Percentiles rank a stretch among this genome's conserved stretches.
Evolutionary conservation across 2,888 invertebrate species (phyloP).

Genomic region (Oscheius sp.): DNA sequence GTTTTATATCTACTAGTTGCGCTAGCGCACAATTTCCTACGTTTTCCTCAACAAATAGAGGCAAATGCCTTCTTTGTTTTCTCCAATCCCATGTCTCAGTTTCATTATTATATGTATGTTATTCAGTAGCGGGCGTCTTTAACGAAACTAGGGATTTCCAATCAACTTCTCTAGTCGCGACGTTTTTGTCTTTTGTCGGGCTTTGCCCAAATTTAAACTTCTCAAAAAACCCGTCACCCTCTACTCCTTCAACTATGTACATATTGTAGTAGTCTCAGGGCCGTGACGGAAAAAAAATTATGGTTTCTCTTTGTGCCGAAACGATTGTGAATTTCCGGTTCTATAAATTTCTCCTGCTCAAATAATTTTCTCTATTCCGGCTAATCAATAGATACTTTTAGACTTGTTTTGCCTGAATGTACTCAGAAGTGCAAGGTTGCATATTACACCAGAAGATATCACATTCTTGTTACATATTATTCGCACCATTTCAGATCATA

Average conservation of each 20-base stretch:
- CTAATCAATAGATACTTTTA: background rate
- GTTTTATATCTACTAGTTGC: slow-evolving; percentile 11
- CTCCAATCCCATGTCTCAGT: background rate
- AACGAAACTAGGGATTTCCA: background rate
- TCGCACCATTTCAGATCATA: no score
- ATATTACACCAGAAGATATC: no score
- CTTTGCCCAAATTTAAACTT: background rate
- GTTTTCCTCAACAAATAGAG: background rate
- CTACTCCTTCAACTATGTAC: slow-evolving; percentile 5
- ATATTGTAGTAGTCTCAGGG: slow-evolving; percentile 10
- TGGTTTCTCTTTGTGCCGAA: background rate
- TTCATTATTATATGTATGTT: background rate
- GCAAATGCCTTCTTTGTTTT: background rate
- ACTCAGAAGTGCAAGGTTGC: background rate
- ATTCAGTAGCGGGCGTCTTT: background rate
- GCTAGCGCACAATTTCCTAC: slow-evolving; percentile 1
- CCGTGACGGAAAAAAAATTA: background rate
- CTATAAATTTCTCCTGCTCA: background rate
- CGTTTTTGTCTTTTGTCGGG: background rate
- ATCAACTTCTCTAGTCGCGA: background rate
- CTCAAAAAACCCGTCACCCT: no score
- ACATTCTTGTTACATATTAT: no score
- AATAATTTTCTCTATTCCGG: background rate
- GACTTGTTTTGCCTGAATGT: background rate
- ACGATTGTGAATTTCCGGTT: slow-evolving; percentile 7